These are phyloP conservation scores for Aphrophora alni DNA, from an alignment of 2,888 invertebrate genomes.

Conservation along the genomic window DNA sequence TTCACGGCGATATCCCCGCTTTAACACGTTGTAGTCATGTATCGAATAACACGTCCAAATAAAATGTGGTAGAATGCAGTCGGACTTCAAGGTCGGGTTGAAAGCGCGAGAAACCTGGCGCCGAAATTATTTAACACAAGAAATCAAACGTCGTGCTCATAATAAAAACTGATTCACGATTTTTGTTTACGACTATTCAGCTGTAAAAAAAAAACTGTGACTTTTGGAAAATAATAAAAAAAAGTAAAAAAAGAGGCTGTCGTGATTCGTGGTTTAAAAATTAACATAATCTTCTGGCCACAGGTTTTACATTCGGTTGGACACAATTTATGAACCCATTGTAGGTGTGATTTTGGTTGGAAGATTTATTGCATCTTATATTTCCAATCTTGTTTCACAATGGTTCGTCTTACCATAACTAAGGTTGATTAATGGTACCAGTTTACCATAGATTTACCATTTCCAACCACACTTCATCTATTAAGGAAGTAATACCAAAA, in stretches of 20 bases:
- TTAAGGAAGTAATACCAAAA: no score
- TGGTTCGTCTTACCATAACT: neutral
- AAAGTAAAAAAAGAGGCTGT: neutral
- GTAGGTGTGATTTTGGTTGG: neutral
- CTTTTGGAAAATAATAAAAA: neutral
- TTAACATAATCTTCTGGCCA: neutral
- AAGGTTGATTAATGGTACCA: neutral
- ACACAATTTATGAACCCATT: neutral
- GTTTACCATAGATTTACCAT: neutral
- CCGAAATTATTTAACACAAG: neutral
- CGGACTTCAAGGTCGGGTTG: neutral
- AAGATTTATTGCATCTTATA: neutral
- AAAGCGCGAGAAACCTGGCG: neutral
- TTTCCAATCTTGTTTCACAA: neutral
- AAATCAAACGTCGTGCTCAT: slow-evolving; percentile 1
- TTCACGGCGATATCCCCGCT: neutral
- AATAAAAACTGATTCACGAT: neutral
- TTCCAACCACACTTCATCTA: no score
- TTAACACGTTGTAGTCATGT: neutral
- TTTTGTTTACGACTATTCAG: no score
- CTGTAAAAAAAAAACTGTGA: no score
- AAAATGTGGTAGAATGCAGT: neutral
- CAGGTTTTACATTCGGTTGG: no score
- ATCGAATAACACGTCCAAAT: neutral
- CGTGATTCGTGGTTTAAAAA: neutral